Evolutionary conservation across 2,797 vertebrate species (phyloP).

Genomic region (Artibeus jamaicensis): DNA sequence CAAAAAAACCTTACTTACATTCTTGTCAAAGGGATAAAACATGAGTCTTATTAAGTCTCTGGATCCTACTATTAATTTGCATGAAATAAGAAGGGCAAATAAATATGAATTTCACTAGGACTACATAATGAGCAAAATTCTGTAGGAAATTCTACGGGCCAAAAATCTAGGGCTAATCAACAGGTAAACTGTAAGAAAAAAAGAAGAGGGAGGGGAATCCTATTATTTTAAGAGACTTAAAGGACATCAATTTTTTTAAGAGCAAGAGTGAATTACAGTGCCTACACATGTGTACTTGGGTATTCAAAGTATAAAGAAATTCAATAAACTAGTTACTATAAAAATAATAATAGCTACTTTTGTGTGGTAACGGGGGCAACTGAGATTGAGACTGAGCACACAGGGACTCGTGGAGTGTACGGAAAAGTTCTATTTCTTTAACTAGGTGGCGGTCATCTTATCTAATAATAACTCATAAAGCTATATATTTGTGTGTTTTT

Average conservation of each 20-base stretch:
- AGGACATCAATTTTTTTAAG: not conserved
- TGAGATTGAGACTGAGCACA: not conserved
- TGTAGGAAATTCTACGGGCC: not conserved
- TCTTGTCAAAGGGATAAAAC: not conserved
- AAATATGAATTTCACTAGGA: not conserved
- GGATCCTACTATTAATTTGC: not conserved
- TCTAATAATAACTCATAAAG: not conserved
- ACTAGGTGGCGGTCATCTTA: not conserved
- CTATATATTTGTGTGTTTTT: not conserved
- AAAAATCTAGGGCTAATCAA: not conserved
- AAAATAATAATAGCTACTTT: not conserved
- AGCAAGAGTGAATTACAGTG: not conserved
- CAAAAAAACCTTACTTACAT: not conserved
- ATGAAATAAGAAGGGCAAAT: not conserved
- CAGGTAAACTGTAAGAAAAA: not conserved
- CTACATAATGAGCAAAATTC: not conserved
- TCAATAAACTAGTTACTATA: not conserved
- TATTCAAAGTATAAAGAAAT: not conserved
- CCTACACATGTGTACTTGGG: not conserved
- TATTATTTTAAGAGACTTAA: not conserved
- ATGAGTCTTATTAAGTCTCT: not conserved
- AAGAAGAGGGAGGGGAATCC: not conserved
- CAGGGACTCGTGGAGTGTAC: not conserved
- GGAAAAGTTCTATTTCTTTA: not conserved
- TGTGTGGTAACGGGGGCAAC: not conserved